Conservation (phyloP, 2,797 vertebrate genomes). For the Myotis planiceps region DNA sequence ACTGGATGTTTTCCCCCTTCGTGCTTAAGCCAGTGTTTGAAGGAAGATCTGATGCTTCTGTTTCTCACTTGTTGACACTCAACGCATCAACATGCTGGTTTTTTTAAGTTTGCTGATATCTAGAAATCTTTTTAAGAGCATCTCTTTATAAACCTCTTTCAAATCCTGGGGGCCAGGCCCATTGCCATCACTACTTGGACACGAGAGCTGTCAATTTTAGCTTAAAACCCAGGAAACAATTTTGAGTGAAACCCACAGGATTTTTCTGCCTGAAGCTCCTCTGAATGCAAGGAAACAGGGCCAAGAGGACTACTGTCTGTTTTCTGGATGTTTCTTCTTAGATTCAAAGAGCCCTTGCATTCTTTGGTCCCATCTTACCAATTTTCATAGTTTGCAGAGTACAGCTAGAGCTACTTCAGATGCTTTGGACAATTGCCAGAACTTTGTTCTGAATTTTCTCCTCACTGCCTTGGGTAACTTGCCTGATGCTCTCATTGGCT, state of each 20-base stretch:
- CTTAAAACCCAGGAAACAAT: not conserved
- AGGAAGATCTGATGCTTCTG: constrained; percentile 49
- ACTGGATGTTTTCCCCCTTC: constrained; percentile 44
- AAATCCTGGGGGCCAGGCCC: not conserved
- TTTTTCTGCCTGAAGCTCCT: not conserved
- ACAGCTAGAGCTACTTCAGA: not conserved
- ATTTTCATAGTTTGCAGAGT: not conserved
- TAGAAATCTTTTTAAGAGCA: constrained; percentile 43
- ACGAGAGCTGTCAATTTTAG: constrained; percentile 26
- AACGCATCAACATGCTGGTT: constrained; percentile 31
- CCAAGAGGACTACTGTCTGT: not conserved
- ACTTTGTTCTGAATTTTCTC: not conserved
- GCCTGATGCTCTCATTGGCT: not conserved
- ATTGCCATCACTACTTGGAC: not conserved
- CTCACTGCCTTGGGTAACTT: not conserved
- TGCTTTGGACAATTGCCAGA: constrained; percentile 5
- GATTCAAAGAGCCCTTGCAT: not conserved
- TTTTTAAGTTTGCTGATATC: constrained; percentile 35
- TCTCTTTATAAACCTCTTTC: constrained; percentile 23
- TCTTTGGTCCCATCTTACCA: not conserved
- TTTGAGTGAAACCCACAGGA: constrained; percentile 9
- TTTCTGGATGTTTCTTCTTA: not conserved
- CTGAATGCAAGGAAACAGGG: not conserved
- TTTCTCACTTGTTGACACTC: constrained; percentile 35
- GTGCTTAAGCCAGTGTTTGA: constrained; percentile 21